phyloP scores from a whole-genome alignment of 2,113 vertebrate species.

The Archocentrus centrarchus region DNA sequence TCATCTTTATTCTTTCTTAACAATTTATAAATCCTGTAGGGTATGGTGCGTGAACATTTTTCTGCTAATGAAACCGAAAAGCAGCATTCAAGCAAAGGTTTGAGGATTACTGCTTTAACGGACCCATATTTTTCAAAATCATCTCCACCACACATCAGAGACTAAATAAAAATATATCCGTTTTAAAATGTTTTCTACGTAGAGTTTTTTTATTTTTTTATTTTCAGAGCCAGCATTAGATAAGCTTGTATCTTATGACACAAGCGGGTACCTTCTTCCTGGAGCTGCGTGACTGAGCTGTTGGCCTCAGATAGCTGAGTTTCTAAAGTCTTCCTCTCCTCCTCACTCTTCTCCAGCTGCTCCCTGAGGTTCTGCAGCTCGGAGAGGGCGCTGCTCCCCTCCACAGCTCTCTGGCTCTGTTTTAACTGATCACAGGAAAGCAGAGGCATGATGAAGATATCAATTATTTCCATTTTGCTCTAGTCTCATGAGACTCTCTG shows the following conservation, averaged over 20 bases:
- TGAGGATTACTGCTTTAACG: too few species aligned
- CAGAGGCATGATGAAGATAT: background rate
- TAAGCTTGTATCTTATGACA: background rate
- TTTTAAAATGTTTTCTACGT: too few species aligned
- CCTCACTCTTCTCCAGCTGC: constrained; percentile 61
- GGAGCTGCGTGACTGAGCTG: constrained; percentile 42
- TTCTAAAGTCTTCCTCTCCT: constrained; percentile 57
- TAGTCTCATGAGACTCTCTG: background rate
- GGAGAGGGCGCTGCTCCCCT: constrained; percentile 9
- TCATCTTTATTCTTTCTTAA: too few species aligned
- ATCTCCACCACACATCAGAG: too few species aligned
- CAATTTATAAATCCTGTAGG: too few species aligned
- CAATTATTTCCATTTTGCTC: background rate
- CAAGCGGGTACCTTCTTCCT: constrained; percentile 73
- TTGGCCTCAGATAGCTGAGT: constrained; percentile 62
- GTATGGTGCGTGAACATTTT: too few species aligned
- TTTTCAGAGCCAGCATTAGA: background rate
- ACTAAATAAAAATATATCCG: too few species aligned
- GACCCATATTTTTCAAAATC: too few species aligned
- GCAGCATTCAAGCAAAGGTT: too few species aligned
- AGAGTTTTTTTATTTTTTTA: too few species aligned
- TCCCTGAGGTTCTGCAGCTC: constrained; percentile 73
- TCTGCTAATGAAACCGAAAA: too few species aligned
- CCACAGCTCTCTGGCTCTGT: constrained; percentile 50
- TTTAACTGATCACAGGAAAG: constrained; percentile 48